A percentile compares a stretch with the other conserved stretches of the same genome.
phyloP scores from a whole-genome alignment of 2,113 vertebrate genomes.

The Chaetodon auriga region DNA sequence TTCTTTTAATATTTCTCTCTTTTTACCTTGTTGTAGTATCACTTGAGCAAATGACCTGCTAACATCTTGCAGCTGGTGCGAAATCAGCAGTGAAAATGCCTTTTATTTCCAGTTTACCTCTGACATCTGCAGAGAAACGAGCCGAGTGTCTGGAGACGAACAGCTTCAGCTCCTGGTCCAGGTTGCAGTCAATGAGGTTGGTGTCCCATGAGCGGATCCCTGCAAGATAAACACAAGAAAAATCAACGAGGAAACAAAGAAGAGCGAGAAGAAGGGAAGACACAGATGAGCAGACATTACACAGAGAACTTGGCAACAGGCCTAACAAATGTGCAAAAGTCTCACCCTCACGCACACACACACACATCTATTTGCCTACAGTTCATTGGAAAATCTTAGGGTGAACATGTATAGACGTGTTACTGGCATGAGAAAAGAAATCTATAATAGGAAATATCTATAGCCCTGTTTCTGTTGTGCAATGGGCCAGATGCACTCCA shows the following conservation, averaged over 20 bases:
- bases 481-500: conserved; percentile 11
- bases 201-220: conserved; percentile 99
- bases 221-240: conserved; percentile 71
- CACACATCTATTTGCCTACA: neutral
- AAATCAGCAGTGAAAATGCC: neutral
- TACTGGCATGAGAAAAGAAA: conserved; percentile 51
- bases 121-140: conserved; percentile 95
- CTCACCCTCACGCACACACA: conserved; percentile 4
- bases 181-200: conserved; percentile 94
- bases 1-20: neutral
- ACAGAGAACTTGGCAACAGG: conserved; percentile 11
- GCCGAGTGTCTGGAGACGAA: conserved; percentile 98
- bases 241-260: neutral
- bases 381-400: conserved; percentile 32
- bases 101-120: conserved; percentile 86
- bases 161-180: conserved; percentile 98
- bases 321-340: conserved; percentile 19
- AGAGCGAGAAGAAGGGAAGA: neutral
- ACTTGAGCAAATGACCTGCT: neutral
- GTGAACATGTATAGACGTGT: conserved; percentile 21
- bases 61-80: too few species aligned
- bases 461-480: conserved; percentile 48
- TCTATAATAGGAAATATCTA: conserved; percentile 80
- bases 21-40: neutral
- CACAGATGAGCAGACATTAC: too few species aligned